Conservation (phyloP, 1,140 invertebrate species). For the Dinoponera quadriceps region DNA sequence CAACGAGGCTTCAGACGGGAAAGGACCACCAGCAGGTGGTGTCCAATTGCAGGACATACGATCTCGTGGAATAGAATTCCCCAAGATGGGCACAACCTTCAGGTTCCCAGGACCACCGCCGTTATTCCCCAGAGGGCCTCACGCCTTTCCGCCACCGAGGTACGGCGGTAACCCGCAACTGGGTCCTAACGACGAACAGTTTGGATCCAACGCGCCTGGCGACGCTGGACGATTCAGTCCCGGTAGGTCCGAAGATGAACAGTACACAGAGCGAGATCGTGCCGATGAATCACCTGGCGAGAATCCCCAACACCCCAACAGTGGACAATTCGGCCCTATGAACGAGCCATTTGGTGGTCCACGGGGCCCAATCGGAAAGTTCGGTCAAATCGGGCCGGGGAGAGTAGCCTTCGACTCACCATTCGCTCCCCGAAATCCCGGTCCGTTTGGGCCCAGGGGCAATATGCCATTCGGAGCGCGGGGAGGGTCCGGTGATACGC, state of each 20-base stretch:
- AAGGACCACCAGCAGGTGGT: constrained; percentile 36
- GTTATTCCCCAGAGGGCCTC: constrained; percentile 56
- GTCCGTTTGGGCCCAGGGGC: constrained; percentile 47
- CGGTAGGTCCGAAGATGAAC: constrained; percentile 51
- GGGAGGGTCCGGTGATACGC: constrained; percentile 9
- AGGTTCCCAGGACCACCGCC: constrained; percentile 46
- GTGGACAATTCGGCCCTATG: constrained; percentile 51
- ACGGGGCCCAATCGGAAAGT: constrained; percentile 30
- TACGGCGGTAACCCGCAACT: constrained; percentile 48
- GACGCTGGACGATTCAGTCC: constrained; percentile 58
- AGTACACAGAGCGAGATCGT: constrained; percentile 47
- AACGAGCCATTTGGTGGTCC: constrained; percentile 38
- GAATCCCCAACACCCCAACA: constrained; percentile 20
- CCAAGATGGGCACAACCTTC: constrained; percentile 46
- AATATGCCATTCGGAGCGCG: constrained; percentile 48
- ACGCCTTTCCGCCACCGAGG: constrained; percentile 12
- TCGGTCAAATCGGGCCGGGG: constrained; percentile 43
- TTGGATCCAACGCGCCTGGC: constrained; percentile 39
- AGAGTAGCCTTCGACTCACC: constrained; percentile 47
- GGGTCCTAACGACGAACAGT: constrained; percentile 48
- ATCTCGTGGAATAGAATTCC: constrained; percentile 66
- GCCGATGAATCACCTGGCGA: constrained; percentile 37
- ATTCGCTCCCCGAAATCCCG: constrained; percentile 27
- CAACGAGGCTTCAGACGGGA: constrained; percentile 31
- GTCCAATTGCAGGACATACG: constrained; percentile 38